Conservation (phyloP, 2,113 vertebrate genomes). For the Siniperca chuatsi region DNA sequence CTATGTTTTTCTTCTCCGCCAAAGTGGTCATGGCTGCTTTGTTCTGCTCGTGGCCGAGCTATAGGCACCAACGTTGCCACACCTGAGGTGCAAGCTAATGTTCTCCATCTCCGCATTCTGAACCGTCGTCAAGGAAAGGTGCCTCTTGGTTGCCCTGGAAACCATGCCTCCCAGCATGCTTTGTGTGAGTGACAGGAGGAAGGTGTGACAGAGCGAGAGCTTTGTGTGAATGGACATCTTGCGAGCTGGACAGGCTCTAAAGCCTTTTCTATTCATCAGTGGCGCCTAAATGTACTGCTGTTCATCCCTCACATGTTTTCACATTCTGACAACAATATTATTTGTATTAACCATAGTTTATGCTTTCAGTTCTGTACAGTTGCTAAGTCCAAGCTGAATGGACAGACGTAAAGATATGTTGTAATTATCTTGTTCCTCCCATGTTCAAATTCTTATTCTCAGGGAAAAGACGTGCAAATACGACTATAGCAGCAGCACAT, state of each 20-base stretch:
- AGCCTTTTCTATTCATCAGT: constrained; percentile 27
- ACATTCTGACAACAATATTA: constrained; percentile 6
- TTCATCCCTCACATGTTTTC: constrained; percentile 2
- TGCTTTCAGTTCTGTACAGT: not conserved
- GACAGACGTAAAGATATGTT: constrained; percentile 16
- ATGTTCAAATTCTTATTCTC: constrained; percentile 29
- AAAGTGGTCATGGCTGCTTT: constrained; percentile 39
- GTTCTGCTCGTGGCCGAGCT: constrained; percentile 55
- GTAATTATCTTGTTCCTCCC: constrained; percentile 29
- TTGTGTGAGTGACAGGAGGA: constrained; percentile 79
- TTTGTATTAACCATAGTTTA: not conserved
- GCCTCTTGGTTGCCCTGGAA: constrained; percentile 80
- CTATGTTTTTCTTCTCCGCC: not conserved
- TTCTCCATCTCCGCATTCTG: constrained; percentile 71
- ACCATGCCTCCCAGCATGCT: constrained; percentile 80
- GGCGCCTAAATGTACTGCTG: not conserved
- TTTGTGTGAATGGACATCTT: constrained; percentile 73
- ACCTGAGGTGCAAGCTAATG: constrained; percentile 80
- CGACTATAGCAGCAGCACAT: constrained; percentile 28
- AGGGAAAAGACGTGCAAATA: constrained; percentile 33
- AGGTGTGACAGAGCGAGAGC: constrained; percentile 75
- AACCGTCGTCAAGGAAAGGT: constrained; percentile 81
- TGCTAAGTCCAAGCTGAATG: not conserved
- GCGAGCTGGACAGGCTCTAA: constrained; percentile 48
- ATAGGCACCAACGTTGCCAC: constrained; percentile 56